Percentiles rank a stretch among this genome's conserved stretches.
phyloP scores from a whole-genome alignment of 2,888 invertebrate species.

The Parnassius smintheus region DNA sequence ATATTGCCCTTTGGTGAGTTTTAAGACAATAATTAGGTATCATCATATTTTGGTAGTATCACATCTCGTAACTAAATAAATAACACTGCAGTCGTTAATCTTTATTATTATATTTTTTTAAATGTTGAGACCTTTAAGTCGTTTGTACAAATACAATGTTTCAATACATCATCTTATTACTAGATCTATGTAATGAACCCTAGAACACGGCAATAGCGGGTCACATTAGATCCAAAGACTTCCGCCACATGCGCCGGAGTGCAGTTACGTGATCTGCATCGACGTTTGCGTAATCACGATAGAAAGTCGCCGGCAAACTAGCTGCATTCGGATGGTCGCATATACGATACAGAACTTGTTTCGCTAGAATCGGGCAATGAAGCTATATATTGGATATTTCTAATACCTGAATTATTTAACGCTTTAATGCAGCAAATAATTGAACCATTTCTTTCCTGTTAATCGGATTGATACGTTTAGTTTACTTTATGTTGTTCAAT shows the following conservation, averaged over 20 bases:
- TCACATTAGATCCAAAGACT: slow-evolving; percentile 72
- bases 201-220: slow-evolving; percentile 40
- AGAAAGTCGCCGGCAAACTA: slow-evolving; percentile 69
- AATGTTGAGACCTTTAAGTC: too few relatives aligned
- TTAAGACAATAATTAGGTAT: too few relatives aligned
- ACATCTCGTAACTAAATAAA: too few relatives aligned
- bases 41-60: too few relatives aligned
- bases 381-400: slow-evolving; percentile 40
- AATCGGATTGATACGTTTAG: background rate
- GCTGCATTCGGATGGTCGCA: slow-evolving; percentile 68
- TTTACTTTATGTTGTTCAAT: background rate
- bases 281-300: slow-evolving; percentile 66
- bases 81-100: too few relatives aligned
- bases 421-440: background rate
- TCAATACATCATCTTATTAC: too few relatives aligned
- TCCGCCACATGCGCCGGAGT: slow-evolving; percentile 68
- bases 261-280: slow-evolving; percentile 79
- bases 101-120: too few relatives aligned
- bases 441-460: background rate
- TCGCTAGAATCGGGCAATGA: slow-evolving; percentile 58
- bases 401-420: background rate
- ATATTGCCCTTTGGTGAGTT: too few relatives aligned
- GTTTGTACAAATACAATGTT: too few relatives aligned
- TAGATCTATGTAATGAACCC: slow-evolving; percentile 28
- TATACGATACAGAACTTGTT: slow-evolving; percentile 53